Evolutionary conservation across 1,140 invertebrate species (phyloP).

Genomic region (Hycleus phaleratus): DNA sequence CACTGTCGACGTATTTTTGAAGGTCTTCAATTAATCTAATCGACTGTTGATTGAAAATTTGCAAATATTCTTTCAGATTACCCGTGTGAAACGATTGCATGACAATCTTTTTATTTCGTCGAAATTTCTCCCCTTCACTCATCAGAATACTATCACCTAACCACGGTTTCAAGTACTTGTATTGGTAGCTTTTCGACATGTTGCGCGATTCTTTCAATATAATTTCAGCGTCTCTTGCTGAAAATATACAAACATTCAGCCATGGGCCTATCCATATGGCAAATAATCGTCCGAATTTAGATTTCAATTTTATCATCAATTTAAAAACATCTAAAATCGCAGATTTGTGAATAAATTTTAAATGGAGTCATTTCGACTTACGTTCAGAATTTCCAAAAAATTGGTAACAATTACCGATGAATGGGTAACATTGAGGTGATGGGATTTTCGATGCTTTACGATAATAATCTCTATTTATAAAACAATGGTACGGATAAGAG

Average conservation of each 20-base stretch:
- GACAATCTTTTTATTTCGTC: constrained; percentile 57
- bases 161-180: constrained; percentile 79
- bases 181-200: constrained; percentile 74
- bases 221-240: constrained; percentile 60
- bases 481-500: too few species aligned
- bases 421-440: too few species aligned
- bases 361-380: too few species aligned
- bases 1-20: constrained; percentile 50
- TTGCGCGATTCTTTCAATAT: constrained; percentile 54
- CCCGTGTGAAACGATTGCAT: constrained; percentile 89
- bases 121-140: constrained; percentile 48
- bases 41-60: constrained; percentile 77
- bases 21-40: constrained; percentile 60
- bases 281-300: too few species aligned
- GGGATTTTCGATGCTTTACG: too few species aligned
- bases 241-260: constrained; percentile 52
- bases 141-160: constrained; percentile 76
- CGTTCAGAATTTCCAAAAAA: too few species aligned
- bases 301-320: too few species aligned
- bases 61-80: constrained; percentile 79
- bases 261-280: constrained; percentile 53
- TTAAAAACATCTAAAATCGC: too few species aligned
- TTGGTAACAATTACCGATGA: too few species aligned
- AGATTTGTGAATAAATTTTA: too few species aligned
- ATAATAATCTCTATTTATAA: too few species aligned